Conservation (phyloP, 2,797 vertebrate species). For the Nasua narica region DNA sequence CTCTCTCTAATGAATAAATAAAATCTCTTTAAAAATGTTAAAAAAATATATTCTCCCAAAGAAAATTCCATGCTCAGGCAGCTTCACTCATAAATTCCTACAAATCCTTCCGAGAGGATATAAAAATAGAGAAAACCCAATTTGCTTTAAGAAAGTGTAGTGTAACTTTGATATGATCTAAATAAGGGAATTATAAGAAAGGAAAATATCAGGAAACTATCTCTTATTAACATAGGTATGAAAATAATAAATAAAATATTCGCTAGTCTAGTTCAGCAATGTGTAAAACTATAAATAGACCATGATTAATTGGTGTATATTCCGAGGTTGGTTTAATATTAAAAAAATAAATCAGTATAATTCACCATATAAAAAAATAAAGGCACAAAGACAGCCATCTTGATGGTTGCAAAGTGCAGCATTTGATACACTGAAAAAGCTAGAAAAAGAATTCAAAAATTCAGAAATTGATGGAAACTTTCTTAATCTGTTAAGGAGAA, state of each 20-base stretch:
- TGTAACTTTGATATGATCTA: neutral
- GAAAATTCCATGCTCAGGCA: neutral
- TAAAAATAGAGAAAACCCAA: neutral
- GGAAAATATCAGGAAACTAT: neutral
- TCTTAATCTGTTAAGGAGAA: neutral
- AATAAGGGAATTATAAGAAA: neutral
- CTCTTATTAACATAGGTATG: neutral
- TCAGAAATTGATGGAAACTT: neutral
- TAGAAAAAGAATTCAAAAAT: neutral
- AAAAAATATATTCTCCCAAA: neutral
- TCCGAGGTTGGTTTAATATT: neutral
- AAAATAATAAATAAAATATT: neutral
- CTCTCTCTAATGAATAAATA: no score
- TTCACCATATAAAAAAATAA: neutral
- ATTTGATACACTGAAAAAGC: neutral
- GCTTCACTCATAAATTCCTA: neutral
- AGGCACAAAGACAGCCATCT: neutral
- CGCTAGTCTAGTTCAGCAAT: neutral
- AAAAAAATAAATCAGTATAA: neutral
- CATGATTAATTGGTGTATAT: neutral
- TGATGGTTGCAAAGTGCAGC: neutral
- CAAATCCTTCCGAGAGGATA: neutral
- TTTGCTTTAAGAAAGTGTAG: neutral
- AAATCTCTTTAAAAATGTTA: no score
- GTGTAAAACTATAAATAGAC: neutral